phyloP scores from a whole-genome alignment of 2,113 vertebrate species.

The Pituophis catenifer region DNA sequence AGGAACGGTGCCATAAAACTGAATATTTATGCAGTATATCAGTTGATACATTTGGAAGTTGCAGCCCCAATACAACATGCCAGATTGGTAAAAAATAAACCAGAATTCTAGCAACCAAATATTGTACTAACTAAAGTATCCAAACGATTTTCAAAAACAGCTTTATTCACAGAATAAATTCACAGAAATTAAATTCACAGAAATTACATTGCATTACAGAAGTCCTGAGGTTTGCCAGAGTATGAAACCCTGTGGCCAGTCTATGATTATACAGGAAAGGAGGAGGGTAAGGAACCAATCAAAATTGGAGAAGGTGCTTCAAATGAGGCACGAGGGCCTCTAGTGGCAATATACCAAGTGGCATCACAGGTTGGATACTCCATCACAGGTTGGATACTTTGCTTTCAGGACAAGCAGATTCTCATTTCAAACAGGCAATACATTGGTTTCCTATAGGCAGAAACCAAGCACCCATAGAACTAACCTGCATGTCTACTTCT shows the following conservation, averaged over 20 bases:
- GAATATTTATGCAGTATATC: neutral
- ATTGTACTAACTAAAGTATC: neutral
- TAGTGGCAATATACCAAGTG: neutral
- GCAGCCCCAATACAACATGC: neutral
- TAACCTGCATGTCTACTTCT: too few species aligned
- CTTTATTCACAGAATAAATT: neutral
- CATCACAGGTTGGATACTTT: neutral
- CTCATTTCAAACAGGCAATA: too few species aligned
- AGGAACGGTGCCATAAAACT: neutral
- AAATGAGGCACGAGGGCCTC: neutral
- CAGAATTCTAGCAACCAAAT: neutral
- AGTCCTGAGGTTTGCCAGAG: neutral
- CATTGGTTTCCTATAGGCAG: too few species aligned
- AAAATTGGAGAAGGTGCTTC: neutral
- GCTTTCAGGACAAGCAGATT: too few species aligned
- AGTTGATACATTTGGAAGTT: neutral
- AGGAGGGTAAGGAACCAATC: neutral
- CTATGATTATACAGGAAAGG: too few species aligned
- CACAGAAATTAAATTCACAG: neutral
- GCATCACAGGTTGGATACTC: neutral
- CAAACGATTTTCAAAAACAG: neutral
- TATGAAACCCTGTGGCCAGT: neutral
- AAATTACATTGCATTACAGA: neutral
- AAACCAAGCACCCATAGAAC: too few species aligned
- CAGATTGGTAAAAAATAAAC: neutral